A percentile compares a stretch with the other conserved stretches of the same genome.
Conservation (phyloP, 2,113 vertebrate species). For the Centropus unirufus region DNA sequence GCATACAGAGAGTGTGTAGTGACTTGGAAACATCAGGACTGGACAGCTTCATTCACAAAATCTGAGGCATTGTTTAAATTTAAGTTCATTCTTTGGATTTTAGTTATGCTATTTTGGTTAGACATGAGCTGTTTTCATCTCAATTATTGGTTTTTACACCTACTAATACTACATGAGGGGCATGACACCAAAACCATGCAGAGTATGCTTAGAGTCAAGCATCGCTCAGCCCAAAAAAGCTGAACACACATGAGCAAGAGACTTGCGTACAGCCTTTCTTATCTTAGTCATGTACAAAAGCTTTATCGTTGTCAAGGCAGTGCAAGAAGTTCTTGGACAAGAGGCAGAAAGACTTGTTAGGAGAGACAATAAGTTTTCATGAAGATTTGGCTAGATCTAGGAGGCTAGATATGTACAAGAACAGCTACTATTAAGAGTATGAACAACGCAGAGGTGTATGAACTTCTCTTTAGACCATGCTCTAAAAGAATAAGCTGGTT, state of each 20-base stretch:
- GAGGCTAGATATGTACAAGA: neutral
- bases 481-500: neutral
- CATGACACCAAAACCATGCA: neutral
- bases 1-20: rapidly evolving
- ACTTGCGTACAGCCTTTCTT: neutral
- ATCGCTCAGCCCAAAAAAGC: neutral
- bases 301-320: neutral
- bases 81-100: neutral
- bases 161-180: neutral
- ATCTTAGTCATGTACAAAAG: neutral
- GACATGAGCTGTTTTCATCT: neutral
- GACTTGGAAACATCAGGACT: neutral
- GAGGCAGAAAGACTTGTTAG: neutral
- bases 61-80: neutral
- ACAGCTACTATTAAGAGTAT: neutral
- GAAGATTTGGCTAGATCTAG: neutral
- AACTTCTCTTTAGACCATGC: neutral
- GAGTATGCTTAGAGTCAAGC: neutral
- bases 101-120: neutral
- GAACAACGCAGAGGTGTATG: neutral
- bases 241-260: rapidly evolving
- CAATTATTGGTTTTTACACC: neutral
- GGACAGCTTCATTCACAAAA: neutral
- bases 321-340: neutral
- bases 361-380: neutral